Percentiles rank a stretch among this genome's conserved stretches.
phyloP scores from a whole-genome alignment of 1,140 invertebrate species.

The Scaptomyza montana region DNA sequence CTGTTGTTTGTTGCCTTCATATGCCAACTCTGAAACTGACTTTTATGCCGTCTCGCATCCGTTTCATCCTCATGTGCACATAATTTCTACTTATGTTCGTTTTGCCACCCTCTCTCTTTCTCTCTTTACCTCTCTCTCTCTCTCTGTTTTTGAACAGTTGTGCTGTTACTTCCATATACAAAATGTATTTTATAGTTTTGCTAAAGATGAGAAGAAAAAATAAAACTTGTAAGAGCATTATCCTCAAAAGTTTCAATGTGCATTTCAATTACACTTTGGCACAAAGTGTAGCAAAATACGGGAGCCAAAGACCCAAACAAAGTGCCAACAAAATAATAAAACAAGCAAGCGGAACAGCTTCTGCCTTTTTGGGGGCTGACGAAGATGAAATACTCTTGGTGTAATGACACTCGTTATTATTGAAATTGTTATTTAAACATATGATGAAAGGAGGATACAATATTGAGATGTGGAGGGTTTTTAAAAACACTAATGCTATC shows the following conservation, averaged over 20 bases:
- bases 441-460: too few species aligned
- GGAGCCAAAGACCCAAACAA: conserved; percentile 20
- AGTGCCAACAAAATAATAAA: conserved; percentile 49
- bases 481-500: too few species aligned
- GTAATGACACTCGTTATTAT: not conserved
- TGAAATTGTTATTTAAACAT: not conserved
- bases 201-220: conserved; percentile 28
- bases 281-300: conserved; percentile 29
- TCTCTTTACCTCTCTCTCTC: not conserved
- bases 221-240: conserved; percentile 65
- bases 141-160: too few species aligned
- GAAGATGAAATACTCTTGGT: conserved; percentile 2
- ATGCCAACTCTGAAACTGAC: conserved; percentile 39
- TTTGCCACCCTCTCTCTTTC: conserved; percentile 4
- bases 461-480: too few species aligned
- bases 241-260: conserved; percentile 68
- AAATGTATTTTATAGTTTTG: conserved; percentile 69
- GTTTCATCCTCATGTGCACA: conserved; percentile 59
- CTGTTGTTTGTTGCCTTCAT: conserved; percentile 26
- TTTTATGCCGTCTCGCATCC: conserved; percentile 62
- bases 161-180: conserved; percentile 33
- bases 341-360: conserved; percentile 13
- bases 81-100: conserved; percentile 67
- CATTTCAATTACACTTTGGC: conserved; percentile 66
- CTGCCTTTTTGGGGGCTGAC: not conserved